Evolutionary conservation across 2,113 vertebrate species (phyloP), one percentile per base, ranked within the genome.

Genomic region (Damaliscus lunatus): DNA sequence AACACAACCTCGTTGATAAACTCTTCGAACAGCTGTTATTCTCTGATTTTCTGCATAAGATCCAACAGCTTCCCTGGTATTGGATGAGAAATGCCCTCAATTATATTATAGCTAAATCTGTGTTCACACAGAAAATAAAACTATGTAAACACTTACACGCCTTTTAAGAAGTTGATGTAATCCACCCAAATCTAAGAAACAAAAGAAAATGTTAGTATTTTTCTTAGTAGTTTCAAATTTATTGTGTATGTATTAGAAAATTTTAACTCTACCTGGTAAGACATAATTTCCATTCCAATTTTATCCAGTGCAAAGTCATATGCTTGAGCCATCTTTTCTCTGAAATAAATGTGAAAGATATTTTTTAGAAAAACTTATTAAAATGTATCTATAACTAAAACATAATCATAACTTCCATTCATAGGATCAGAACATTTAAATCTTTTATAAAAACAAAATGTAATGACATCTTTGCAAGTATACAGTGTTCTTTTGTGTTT

Each of bases 211-310:
- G 86, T 98, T 91, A 98, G 29, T 81, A 95, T 92, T 7, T 95
- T 97, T 74, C 74, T 96, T 88, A 23, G 60, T 88, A 96, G 84
- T 96, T 97, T 96, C 50, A 96, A 81, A 90, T 96, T 71, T 97
- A 40, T 81, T 77, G 86, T 64, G 27, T 95, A 96, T 93, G 21
- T 60, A 59, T 92, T 98, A 25, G 88, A 90, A 90, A 83, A 7
- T 8, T 29, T 60, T 97, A 98, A 98, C 97, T 98, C 86, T 99
- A 99, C 99, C 99, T 99, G 99, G 97, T 99, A 99, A 88, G 99
- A 99, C 99, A 99, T 99, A 96, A 99, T 99, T 99, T 99, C 99
- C 99, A 99, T 99, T 98, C 99, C 99, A 98, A 99, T 99, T 99
- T 99, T 99, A 99, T 99, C 99, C 98, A 99, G 98, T 96, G 99